Evolutionary conservation across 2,888 invertebrate genomes (phyloP).

Genomic region (Leptopilina myrica): DNA sequence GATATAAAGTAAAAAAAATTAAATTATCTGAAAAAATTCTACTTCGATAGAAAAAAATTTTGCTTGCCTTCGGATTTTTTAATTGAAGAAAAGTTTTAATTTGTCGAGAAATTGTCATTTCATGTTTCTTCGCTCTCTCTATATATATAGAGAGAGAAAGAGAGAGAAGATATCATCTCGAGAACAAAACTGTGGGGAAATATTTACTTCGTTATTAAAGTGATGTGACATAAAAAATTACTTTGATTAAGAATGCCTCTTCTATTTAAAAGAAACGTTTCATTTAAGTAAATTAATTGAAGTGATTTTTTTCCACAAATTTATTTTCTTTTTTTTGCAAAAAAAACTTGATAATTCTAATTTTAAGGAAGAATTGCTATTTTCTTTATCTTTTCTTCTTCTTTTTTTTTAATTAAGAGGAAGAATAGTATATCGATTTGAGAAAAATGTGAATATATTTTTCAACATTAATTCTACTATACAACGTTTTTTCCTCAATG

Average conservation of each 20-base stretch:
- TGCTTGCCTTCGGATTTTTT: not conserved
- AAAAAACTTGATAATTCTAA: no score
- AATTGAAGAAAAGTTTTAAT: not conserved
- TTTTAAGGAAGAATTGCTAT: no score
- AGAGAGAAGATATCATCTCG: not conserved
- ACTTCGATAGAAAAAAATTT: no score
- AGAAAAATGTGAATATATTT: not conserved
- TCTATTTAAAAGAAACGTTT: not conserved
- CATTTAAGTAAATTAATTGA: no score
- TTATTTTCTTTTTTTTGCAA: no score
- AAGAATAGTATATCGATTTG: not conserved
- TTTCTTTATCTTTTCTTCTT: no score
- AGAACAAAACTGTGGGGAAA: no score
- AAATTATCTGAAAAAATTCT: no score
- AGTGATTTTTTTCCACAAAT: no score
- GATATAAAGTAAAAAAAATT: no score
- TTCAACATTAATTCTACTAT: not conserved
- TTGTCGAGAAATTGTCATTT: not conserved
- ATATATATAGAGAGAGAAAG: no score
- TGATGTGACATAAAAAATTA: not conserved
- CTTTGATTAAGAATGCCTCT: not conserved
- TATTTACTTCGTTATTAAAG: no score
- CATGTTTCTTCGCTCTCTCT: not conserved
- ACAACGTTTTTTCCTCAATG: not conserved
- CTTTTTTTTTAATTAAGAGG: not conserved